phyloP scores from a whole-genome alignment of 2,888 invertebrate species.

The Urechis unicinctus region DNA sequence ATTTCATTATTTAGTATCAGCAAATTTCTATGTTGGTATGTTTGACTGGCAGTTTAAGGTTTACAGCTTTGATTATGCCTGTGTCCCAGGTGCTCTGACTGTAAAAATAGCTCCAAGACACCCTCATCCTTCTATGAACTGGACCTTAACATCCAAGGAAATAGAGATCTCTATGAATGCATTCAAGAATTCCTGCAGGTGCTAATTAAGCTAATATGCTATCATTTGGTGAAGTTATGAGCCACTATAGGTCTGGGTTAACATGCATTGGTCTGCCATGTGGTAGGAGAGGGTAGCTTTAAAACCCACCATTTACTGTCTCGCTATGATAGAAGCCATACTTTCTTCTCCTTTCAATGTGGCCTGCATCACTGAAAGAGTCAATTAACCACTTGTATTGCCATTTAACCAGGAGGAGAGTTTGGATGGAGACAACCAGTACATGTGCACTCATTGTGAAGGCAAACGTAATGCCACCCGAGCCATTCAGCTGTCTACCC shows the following conservation, averaged over 20 bases:
- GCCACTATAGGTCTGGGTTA: neutral
- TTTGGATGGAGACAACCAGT: slow-evolving; percentile 57
- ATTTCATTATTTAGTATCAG: too few relatives aligned
- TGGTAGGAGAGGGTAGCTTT: neutral
- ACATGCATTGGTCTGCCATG: neutral
- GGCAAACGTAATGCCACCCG: slow-evolving; percentile 58
- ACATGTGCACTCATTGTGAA: slow-evolving; percentile 57
- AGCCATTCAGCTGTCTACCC: slow-evolving; percentile 54
- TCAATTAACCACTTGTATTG: too few relatives aligned
- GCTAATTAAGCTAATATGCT: too few relatives aligned
- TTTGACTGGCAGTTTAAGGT: neutral
- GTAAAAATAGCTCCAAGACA: slow-evolving; percentile 55
- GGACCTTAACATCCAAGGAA: slow-evolving; percentile 57
- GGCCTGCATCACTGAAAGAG: too few relatives aligned
- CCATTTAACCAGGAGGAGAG: slow-evolving; percentile 59
- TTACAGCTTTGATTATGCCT: neutral
- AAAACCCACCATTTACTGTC: neutral
- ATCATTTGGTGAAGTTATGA: too few relatives aligned
- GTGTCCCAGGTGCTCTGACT: slow-evolving; percentile 53
- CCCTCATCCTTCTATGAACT: slow-evolving; percentile 60
- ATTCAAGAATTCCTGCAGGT: slow-evolving; percentile 56
- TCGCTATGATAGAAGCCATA: neutral
- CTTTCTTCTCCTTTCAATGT: slow-evolving; percentile 1
- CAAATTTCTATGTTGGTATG: neutral
- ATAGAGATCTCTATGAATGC: slow-evolving; percentile 54